Evolutionary conservation across 2,797 vertebrate species (phyloP), one percentile per base, ranked within the genome.

Genomic region (Sphenodon punctatus): DNA sequence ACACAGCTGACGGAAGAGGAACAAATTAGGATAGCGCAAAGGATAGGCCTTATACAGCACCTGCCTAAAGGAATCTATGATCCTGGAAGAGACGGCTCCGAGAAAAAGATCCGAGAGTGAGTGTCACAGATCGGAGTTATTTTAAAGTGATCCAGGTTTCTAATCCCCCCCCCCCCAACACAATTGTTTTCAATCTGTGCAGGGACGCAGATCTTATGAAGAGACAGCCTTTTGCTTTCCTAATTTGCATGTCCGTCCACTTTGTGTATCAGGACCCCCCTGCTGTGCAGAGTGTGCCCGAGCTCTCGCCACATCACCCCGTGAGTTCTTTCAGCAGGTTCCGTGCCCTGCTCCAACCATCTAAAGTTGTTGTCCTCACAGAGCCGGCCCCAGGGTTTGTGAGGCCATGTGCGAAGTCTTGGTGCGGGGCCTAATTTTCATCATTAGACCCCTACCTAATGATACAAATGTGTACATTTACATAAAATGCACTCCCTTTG

Each of bases 61-160:
- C 96, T 98, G 23, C 97, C 97, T 58, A 96, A 96, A 72, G 97
- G 97, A 39, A 97, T 98, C 88, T 97, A 97, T 70, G 97, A 97
- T 75, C 96, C 97, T 55, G 97, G 97, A 48, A 94, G 96, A 82
- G 97, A 98, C 15, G 96, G 96, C 92, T 97, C 96, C 3, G 97
- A 98, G 92, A 98, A 98, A 92, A 97, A 97, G 94, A 97, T 97
- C 88, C 95, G 97, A 93, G 97, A 98, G 97, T 98, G 86, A 97
- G 97, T 96, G 51, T 49, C 58, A 65, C 19, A 69, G 56, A n/a
- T 42, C n/a, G n/a, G 19, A 23, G 32, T 13, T 22, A 20, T 58
- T 58, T 23, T 34, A 36, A 23, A 10, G 32, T 12, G 53, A 53
- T 2, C 32, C 32, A 58, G 17, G 19, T 6, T n/a, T n/a, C n/a